Evolutionary conservation across 92 coral and sea anemone genomes (phyloP).

Genomic region (Nematostella vectensis): DNA sequence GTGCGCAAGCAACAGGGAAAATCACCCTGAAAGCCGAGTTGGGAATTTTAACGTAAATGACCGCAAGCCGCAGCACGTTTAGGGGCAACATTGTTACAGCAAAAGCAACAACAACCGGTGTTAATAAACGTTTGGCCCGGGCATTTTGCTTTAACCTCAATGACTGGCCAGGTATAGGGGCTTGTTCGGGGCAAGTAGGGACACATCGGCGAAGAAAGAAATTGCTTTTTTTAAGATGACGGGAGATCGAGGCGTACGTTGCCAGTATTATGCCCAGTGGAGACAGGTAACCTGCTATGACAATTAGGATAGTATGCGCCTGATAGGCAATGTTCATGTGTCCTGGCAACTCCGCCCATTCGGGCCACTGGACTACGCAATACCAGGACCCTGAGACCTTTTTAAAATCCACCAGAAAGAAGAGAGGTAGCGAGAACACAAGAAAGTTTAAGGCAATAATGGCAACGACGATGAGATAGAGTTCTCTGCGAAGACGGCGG

Average conservation of each 20-base stretch:
- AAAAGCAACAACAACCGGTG: background rate
- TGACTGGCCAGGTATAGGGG: background rate
- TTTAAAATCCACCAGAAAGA: background rate
- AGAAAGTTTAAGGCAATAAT: background rate
- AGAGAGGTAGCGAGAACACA: constrained; percentile 1
- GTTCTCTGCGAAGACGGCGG: background rate
- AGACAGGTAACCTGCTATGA: background rate
- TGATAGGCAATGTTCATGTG: background rate
- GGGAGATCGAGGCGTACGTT: background rate
- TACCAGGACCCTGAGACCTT: background rate
- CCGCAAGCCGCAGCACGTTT: background rate
- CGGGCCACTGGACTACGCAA: background rate
- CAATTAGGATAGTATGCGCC: background rate
- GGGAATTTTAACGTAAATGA: background rate
- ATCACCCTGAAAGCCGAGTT: background rate
- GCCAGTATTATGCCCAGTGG: background rate
- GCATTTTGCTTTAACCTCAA: background rate
- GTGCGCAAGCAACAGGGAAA: background rate
- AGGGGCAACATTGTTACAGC: background rate
- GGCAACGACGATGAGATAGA: background rate
- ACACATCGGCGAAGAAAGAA: background rate
- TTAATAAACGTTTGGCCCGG: background rate
- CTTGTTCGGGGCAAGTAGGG: background rate
- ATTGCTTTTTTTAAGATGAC: background rate
- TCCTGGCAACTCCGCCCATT: constrained; percentile 1